Percentiles rank a stretch among this genome's conserved stretches.
These are phyloP conservation scores for Perca flavescens DNA, from an alignment of 2,113 vertebrate species.

Conservation along the genomic window DNA sequence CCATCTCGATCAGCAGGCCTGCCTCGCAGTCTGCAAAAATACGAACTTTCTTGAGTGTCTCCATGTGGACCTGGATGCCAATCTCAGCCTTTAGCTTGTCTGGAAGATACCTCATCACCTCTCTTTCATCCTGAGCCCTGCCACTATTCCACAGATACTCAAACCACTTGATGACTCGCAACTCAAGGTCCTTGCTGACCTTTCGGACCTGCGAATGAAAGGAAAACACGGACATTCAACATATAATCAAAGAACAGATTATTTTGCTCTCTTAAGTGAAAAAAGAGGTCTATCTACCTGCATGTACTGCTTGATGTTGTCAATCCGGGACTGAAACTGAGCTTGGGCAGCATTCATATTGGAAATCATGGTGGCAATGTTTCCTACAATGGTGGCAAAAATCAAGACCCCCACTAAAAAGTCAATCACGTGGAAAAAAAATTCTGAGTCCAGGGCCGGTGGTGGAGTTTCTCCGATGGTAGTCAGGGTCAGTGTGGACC, in stretches of 20 bases:
- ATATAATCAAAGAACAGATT: neutral
- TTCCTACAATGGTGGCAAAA: constrained; percentile 98
- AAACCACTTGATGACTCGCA: constrained; percentile 97
- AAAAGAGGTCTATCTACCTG: constrained; percentile 84
- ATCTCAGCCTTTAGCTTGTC: constrained; percentile 98
- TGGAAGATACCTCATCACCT: constrained; percentile 94
- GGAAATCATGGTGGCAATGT: constrained; percentile 98
- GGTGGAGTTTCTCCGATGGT: constrained; percentile 97
- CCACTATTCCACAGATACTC: constrained; percentile 98
- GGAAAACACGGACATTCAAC: neutral
- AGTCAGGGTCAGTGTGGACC: constrained; percentile 96
- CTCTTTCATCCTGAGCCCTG: constrained; percentile 93
- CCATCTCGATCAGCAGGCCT: constrained; percentile 93
- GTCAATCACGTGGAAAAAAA: constrained; percentile 93
- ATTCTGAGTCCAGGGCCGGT: constrained; percentile 94
- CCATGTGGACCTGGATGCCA: constrained; percentile 96
- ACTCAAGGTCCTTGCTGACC: constrained; percentile 94
- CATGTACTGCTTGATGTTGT: constrained; percentile 99
- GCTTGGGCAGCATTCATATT: constrained; percentile 98
- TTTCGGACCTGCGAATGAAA: constrained; percentile 86
- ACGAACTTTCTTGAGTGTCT: constrained; percentile 94
- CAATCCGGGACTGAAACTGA: constrained; percentile 94
- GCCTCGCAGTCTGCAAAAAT: constrained; percentile 98
- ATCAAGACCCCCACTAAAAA: constrained; percentile 97
- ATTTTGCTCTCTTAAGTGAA: neutral